phyloP scores from a whole-genome alignment of 2,113 vertebrate genomes.

The Aramus guarauna region DNA sequence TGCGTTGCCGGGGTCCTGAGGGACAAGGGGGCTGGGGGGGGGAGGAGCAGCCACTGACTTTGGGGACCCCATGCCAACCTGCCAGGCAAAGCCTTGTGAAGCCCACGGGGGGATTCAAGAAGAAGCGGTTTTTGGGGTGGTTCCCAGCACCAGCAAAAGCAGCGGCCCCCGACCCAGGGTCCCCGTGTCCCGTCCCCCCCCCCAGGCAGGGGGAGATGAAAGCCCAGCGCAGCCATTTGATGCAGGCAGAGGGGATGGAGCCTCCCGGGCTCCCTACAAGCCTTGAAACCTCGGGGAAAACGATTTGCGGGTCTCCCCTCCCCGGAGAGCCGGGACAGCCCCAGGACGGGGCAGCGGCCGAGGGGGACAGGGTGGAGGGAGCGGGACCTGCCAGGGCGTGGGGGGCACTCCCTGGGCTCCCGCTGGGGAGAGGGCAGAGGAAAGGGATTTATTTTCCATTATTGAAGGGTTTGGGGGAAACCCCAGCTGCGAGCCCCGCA shows the following conservation, averaged over 20 bases:
- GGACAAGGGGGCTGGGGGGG: background rate
- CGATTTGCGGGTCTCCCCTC: no score
- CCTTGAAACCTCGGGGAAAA: background rate
- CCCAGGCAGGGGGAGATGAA: background rate
- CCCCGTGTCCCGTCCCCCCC: no score
- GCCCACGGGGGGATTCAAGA: fast-evolving
- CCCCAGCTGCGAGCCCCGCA: fast-evolving
- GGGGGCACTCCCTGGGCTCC: background rate
- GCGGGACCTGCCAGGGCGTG: fast-evolving
- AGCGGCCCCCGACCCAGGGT: fast-evolving
- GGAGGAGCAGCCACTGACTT: background rate
- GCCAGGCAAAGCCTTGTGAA: background rate
- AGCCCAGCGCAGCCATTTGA: fast-evolving
- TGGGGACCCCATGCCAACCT: background rate
- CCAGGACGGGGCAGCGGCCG: background rate
- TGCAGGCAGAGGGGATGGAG: background rate
- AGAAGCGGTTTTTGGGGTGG: background rate
- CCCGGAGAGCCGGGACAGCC: background rate
- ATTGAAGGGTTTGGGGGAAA: background rate
- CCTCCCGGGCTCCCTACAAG: fast-evolving
- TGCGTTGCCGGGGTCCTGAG: background rate
- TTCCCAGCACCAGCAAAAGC: background rate
- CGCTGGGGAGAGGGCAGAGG: no score
- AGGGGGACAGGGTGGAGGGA: background rate
- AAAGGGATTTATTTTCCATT: background rate